Evolutionary conservation across 2,888 invertebrate genomes (phyloP).

Genomic region (Tetragonisca angustula): DNA sequence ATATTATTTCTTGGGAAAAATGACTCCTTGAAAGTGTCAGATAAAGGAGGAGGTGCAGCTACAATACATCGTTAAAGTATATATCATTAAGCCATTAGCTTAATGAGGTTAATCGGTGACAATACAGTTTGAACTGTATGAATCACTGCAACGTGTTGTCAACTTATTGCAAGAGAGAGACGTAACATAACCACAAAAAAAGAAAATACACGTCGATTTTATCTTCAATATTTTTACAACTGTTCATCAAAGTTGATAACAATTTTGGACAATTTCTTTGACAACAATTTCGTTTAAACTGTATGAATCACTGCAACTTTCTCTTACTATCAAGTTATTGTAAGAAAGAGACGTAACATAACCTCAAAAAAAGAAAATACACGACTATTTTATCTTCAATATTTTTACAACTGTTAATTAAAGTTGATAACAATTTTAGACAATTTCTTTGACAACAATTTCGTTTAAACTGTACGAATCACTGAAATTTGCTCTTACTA

Average conservation of each 20-base stretch:
- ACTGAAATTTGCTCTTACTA: no score
- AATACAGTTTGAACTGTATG: slow-evolving; percentile 28
- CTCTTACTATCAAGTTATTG: slow-evolving; percentile 12
- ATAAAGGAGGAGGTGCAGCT: slow-evolving; percentile 1
- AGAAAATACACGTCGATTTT: not conserved
- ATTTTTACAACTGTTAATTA: not conserved
- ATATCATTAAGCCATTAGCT: slow-evolving; percentile 27
- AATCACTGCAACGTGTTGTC: slow-evolving; percentile 33
- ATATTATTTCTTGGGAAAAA: not conserved
- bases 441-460: no score
- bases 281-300: not conserved
- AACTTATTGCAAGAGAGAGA: not conserved
- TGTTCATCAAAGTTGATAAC: not conserved
- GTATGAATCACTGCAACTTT: slow-evolving; percentile 37
- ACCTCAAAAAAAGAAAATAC: not conserved
- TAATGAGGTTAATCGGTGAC: slow-evolving; percentile 42
- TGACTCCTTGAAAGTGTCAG: not conserved
- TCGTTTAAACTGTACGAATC: no score
- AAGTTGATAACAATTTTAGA: not conserved
- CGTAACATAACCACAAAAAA: slow-evolving; percentile 8
- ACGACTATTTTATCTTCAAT: not conserved
- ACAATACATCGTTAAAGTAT: slow-evolving; percentile 5
- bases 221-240: not conserved
- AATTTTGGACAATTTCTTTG: no score
- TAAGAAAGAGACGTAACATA: slow-evolving; percentile 11